phyloP scores from a whole-genome alignment of 2,888 invertebrate species.

The Ptychoptera contaminata region DNA sequence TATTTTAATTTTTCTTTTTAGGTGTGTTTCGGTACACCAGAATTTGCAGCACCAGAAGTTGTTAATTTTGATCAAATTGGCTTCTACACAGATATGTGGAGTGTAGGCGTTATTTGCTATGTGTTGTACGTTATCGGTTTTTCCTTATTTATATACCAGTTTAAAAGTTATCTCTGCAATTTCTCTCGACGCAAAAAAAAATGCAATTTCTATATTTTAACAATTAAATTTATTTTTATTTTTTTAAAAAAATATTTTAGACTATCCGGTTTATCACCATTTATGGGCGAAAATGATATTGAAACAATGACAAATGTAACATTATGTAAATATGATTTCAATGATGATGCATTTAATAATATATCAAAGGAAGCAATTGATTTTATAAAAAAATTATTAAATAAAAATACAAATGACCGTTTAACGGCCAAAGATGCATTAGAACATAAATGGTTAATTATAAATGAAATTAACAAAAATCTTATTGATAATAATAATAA shows the following conservation, averaged over 20 bases:
- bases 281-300: slow-evolving; percentile 86
- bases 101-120: slow-evolving; percentile 87
- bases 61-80: slow-evolving; percentile 90
- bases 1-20: slow-evolving; percentile 1
- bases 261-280: slow-evolving; percentile 83
- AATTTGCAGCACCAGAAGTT: slow-evolving; percentile 73
- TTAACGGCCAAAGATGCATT: slow-evolving; percentile 54
- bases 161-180: not conserved
- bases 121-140: slow-evolving; percentile 65
- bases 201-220: not conserved
- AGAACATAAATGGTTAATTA: slow-evolving; percentile 59
- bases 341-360: slow-evolving; percentile 81
- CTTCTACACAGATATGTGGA: slow-evolving; percentile 93
- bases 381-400: slow-evolving; percentile 69
- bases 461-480: not conserved
- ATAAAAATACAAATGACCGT: too few species aligned
- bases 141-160: not conserved
- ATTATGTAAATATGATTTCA: slow-evolving; percentile 81
- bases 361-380: slow-evolving; percentile 85
- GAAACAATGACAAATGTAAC: slow-evolving; percentile 93
- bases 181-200: not conserved
- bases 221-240: not conserved
- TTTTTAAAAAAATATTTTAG: slow-evolving; percentile 25
- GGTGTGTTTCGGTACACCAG: slow-evolving; percentile 85
- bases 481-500: not conserved